Conservation (phyloP, 2,797 vertebrate species). For the Nannoperca australis region DNA sequence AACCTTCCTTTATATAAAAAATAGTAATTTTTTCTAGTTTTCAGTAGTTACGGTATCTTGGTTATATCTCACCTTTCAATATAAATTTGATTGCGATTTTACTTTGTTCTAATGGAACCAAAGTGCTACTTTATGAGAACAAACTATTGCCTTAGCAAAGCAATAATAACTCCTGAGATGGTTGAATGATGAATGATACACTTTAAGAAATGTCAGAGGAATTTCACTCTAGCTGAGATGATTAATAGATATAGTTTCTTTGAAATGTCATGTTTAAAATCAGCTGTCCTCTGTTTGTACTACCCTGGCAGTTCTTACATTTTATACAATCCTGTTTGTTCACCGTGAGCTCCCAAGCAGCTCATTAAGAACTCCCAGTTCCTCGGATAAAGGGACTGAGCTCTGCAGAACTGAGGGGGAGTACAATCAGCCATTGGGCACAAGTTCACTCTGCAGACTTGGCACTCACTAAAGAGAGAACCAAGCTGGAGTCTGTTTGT, state of each 20-base stretch:
- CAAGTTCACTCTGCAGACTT: conserved; percentile 65
- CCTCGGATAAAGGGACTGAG: conserved; percentile 34
- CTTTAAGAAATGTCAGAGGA: background rate
- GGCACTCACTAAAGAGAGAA: conserved; percentile 60
- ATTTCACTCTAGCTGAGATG: background rate
- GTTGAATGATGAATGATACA: background rate
- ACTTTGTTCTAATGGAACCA: background rate
- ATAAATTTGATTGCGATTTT: conserved; percentile 11
- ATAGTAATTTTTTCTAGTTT: too few species aligned
- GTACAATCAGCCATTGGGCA: conserved; percentile 70
- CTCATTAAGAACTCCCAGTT: conserved; percentile 64
- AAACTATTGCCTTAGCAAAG: background rate
- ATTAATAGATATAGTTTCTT: background rate
- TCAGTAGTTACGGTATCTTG: background rate
- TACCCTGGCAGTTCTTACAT: conserved; percentile 14
- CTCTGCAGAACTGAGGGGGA: conserved; percentile 30
- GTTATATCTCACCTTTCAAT: background rate
- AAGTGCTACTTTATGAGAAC: background rate
- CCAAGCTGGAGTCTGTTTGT: conserved; percentile 54
- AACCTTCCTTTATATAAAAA: too few species aligned
- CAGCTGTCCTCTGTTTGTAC: conserved; percentile 9
- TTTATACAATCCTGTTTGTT: conserved; percentile 50
- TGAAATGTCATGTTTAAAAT: conserved; percentile 17
- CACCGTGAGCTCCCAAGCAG: conserved; percentile 52
- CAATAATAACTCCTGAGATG: background rate